Evolutionary conservation across 2,113 vertebrate species (phyloP).

Genomic region (Actenoides hombroni): DNA sequence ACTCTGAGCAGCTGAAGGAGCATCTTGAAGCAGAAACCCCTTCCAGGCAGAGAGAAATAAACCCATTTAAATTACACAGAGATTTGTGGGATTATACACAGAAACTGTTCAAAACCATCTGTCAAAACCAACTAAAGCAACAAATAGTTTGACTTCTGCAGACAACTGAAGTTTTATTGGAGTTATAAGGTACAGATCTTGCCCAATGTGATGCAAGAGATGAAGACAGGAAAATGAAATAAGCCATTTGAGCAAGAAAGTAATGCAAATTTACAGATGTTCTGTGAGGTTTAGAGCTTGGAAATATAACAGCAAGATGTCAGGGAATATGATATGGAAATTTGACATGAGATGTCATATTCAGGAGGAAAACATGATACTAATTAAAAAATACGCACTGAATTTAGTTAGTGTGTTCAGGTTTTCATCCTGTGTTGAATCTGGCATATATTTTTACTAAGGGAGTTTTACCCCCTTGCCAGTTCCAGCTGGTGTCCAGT

Average conservation of each 20-base stretch:
- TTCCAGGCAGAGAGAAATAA: background rate
- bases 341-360: background rate
- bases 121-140: background rate
- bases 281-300: background rate
- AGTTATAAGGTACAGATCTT: background rate
- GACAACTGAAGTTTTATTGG: background rate
- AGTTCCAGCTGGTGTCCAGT: rapidly evolving
- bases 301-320: background rate
- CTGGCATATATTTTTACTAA: background rate
- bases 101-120: background rate
- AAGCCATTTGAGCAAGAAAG: background rate
- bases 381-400: background rate
- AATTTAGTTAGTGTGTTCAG: background rate
- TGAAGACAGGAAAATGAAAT: background rate
- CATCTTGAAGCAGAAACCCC: constrained; percentile 7
- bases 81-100: background rate
- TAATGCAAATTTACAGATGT: background rate
- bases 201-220: background rate
- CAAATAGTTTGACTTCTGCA: background rate
- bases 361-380: background rate
- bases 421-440: background rate
- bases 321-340: background rate
- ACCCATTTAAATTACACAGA: background rate
- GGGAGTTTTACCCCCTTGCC: background rate
- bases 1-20: background rate